Evolutionary conservation across 2,888 invertebrate species (phyloP), one percentile per base, ranked within the genome.

Genomic region (Acronicta alni): DNA sequence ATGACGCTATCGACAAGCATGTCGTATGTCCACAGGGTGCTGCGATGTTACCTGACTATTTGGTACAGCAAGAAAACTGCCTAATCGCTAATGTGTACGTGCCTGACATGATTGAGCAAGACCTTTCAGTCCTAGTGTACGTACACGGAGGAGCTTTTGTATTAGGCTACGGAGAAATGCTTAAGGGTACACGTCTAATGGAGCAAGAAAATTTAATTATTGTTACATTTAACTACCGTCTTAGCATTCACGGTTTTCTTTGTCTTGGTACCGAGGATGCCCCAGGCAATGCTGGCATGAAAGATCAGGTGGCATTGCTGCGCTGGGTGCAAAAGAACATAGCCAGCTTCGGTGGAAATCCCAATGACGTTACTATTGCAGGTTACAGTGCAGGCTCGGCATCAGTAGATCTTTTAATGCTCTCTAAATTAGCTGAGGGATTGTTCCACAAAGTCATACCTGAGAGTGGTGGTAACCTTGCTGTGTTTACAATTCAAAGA

Each of bases 11-110:
- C 1, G 72, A 82, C 18, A 79, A 66, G 30, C 54, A 61, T 0
- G 75, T 84, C 3, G 57, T 80, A 30, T 88, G 87, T 23, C 85
- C 82, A 17, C 84, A 85, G 69, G 38, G 61, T 12, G n/a, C 15
- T 4, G 32, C n/a, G 43, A 0, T 20, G 20, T 20, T 20, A 20
- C 20, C 20, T 20, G 20, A 5, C 0, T 30, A 9, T 0, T 37
- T 17, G 3, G 51, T 2, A 14, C 9, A 12, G 54, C 65, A 79
- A 38, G 89, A 91, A 56, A 83, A 90, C 35, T 92, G 92, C 54
- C 81, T 92, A 0, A 74, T 86, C 20, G 80, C 88, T n/a, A 92
- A 88, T 65, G 81, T 92, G 4, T 91, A 83, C 52, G 87, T 89
- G 2, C 89, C 90, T 0, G 82, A 84, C 45, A 88, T 86, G 16